Conservation (phyloP, 1,140 invertebrate genomes). For the Neelides sp. region DNA sequence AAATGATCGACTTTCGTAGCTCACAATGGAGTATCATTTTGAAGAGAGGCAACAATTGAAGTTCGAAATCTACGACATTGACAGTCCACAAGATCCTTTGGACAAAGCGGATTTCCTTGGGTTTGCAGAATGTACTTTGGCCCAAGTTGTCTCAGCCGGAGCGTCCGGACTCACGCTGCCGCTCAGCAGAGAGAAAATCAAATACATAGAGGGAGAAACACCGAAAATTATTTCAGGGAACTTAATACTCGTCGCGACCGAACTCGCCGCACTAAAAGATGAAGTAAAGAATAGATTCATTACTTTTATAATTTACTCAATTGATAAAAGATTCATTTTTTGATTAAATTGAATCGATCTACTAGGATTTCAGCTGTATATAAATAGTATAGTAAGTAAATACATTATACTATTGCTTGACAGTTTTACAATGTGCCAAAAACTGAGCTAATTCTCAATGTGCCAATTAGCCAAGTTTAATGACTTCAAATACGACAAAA, state of each 20-base stretch:
- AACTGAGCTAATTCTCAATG: no score
- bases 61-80: conserved; percentile 46
- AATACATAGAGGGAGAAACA: conserved; percentile 4
- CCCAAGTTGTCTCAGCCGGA: conserved; percentile 37
- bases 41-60: conserved; percentile 43
- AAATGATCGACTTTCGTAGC: conserved; percentile 6
- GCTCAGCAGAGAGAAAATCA: conserved; percentile 6
- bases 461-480: no score
- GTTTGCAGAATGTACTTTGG: conserved; percentile 40
- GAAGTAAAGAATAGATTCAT: no score
- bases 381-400: no score
- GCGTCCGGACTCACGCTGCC: conserved; percentile 10
- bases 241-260: conserved; percentile 43
- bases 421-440: no score
- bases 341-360: background rate
- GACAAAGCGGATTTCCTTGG: conserved; percentile 47
- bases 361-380: no score
- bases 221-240: conserved; percentile 28
- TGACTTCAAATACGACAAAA: no score
- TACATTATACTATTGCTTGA: no score
- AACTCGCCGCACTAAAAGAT: conserved; percentile 41
- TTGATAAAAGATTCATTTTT: no score
- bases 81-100: conserved; percentile 39
- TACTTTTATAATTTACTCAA: no score
- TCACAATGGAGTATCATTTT: conserved; percentile 35